Evolutionary conservation across 2,888 invertebrate genomes (phyloP).

Genomic region (Hyppa rectilinea): DNA sequence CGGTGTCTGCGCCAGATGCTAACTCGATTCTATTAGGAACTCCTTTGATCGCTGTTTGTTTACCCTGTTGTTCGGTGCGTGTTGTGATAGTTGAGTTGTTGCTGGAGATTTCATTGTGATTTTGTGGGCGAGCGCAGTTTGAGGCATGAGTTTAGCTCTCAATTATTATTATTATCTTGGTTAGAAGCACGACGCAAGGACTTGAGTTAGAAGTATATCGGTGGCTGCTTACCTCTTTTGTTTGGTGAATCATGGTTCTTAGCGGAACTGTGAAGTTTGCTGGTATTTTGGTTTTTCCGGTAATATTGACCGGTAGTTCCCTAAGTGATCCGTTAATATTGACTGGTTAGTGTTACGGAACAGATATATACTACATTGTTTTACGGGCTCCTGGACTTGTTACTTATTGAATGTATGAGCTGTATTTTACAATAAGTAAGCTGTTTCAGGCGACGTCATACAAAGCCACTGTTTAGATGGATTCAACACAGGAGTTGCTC

Average conservation of each 20-base stretch:
- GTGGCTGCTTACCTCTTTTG: background rate
- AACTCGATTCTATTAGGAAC: slow-evolving; percentile 70
- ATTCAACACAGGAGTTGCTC: background rate
- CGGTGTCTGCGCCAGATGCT: slow-evolving; percentile 85
- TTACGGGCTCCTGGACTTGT: background rate
- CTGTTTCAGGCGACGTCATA: background rate
- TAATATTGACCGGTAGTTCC: too few species aligned
- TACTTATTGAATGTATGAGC: background rate
- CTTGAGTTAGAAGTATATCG: background rate
- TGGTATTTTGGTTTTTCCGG: too few species aligned
- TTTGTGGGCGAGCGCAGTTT: background rate
- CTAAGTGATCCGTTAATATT: background rate
- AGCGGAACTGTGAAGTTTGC: too few species aligned
- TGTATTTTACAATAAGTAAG: background rate
- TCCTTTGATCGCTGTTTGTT: slow-evolving; percentile 61
- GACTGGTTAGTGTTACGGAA: too few species aligned
- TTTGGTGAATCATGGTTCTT: too few species aligned
- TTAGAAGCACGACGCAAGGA: background rate
- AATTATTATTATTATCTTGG: slow-evolving; percentile 16
- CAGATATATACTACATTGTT: background rate
- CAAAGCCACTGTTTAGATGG: background rate
- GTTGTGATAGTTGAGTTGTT: slow-evolving; percentile 55
- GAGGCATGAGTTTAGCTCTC: background rate
- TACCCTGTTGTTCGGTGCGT: slow-evolving; percentile 50
- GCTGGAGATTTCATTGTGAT: slow-evolving; percentile 41